These are phyloP conservation scores for Neoascia interrupta DNA, from an alignment of 2,888 invertebrate genomes.

Conservation along the genomic window DNA sequence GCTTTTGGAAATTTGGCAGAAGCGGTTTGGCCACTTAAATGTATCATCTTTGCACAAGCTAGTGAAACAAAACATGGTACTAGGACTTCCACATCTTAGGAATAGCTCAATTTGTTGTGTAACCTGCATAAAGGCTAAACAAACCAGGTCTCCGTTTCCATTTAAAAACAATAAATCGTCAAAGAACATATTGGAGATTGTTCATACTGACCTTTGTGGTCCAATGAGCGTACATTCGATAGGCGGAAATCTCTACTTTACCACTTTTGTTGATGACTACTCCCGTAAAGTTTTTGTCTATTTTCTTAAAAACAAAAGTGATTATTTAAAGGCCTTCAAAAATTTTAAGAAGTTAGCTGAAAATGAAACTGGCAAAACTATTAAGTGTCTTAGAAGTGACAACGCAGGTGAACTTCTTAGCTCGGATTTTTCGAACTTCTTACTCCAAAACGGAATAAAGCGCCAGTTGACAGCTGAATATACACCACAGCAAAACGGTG, in stretches of 20 bases:
- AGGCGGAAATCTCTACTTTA: neutral
- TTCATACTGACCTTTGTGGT: neutral
- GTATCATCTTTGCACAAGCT: neutral
- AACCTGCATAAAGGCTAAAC: neutral
- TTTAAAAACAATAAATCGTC: neutral
- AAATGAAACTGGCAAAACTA: neutral
- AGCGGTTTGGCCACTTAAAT: neutral
- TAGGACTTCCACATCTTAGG: no score
- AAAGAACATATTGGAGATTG: neutral
- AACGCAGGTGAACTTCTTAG: slow-evolving; percentile 1
- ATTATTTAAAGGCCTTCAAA: slow-evolving; percentile 3
- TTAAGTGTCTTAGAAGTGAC: neutral
- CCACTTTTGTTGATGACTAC: neutral
- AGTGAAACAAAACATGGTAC: neutral
- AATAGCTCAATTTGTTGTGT: neutral
- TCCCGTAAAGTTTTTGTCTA: slow-evolving; percentile 8
- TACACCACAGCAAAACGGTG: slow-evolving; percentile 2
- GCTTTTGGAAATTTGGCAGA: neutral
- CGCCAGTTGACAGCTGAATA: slow-evolving; percentile 2
- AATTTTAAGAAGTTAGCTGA: neutral
- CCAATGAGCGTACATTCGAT: neutral
- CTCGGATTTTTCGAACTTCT: neutral
- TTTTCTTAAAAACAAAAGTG: slow-evolving; percentile 7
- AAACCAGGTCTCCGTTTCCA: no score
- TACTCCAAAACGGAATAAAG: slow-evolving; percentile 1